Percentiles rank a stretch among this genome's conserved stretches.
Evolutionary conservation across 2,888 invertebrate species (phyloP).

Genomic region (Stenchaetothrips biformis): DNA sequence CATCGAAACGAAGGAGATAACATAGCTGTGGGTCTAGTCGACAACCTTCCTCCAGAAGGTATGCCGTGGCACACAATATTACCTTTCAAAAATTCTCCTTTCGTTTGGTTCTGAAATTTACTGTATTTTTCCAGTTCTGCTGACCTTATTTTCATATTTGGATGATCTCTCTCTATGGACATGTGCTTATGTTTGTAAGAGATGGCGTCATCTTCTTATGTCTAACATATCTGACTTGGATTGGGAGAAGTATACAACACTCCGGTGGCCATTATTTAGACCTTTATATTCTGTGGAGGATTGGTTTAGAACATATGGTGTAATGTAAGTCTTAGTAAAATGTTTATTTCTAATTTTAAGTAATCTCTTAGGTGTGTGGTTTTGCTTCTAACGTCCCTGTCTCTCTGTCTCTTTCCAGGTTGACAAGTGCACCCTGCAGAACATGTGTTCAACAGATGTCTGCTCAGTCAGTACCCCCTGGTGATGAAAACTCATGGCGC

Average conservation of each 20-base stretch:
- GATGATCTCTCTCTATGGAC: constrained; percentile 90
- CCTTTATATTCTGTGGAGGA: constrained; percentile 65
- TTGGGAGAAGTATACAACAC: constrained; percentile 72
- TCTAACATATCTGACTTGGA: constrained; percentile 70
- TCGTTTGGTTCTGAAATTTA: constrained; percentile 26
- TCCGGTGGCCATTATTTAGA: constrained; percentile 81
- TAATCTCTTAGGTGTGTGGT: not conserved
- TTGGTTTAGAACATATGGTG: constrained; percentile 71
- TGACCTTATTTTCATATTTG: constrained; percentile 81
- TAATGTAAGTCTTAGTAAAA: constrained; percentile 42
- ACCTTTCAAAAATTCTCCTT: constrained; percentile 28
- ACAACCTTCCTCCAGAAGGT: constrained; percentile 70
- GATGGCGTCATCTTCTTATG: constrained; percentile 77
- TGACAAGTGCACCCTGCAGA: constrained; percentile 79
- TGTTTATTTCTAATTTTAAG: not conserved
- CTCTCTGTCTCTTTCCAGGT: constrained; percentile 49
- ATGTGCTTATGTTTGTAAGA: constrained; percentile 77
- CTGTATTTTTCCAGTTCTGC: constrained; percentile 58
- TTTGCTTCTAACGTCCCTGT: not conserved
- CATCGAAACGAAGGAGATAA: constrained; percentile 52
- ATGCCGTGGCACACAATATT: constrained; percentile 32
- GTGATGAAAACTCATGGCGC: constrained; percentile 76
- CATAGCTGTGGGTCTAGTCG: constrained; percentile 59
- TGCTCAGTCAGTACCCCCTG: constrained; percentile 60
- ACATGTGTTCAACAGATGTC: constrained; percentile 84